phyloP scores from a whole-genome alignment of 2,888 invertebrate species.

The Pollenia amentaria region DNA sequence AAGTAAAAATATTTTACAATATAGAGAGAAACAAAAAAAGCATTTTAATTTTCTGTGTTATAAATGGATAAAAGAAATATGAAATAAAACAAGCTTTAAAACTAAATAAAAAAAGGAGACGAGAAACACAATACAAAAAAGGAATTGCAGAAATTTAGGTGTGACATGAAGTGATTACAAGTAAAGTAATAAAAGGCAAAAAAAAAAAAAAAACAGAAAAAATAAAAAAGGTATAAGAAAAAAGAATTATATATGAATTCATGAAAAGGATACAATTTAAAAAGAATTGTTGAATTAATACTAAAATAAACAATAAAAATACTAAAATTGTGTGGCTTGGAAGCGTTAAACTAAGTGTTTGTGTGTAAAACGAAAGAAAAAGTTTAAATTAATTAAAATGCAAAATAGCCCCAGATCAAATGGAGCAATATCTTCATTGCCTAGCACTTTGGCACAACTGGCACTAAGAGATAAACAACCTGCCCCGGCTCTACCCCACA shows the following conservation, averaged over 20 bases:
- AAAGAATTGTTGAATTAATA: constrained; percentile 16
- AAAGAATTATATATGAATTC: constrained; percentile 17
- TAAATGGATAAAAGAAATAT: constrained; percentile 42
- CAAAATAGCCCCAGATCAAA: constrained; percentile 81
- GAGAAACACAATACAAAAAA: constrained; percentile 58
- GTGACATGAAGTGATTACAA: constrained; percentile 69
- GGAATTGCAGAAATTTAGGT: constrained; percentile 68
- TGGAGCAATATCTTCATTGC: constrained; percentile 76
- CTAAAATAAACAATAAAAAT: not conserved
- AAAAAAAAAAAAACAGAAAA: constrained; percentile 16
- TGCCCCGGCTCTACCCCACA: constrained; percentile 78
- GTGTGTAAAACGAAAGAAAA: constrained; percentile 15
- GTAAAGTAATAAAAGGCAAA: constrained; percentile 43
- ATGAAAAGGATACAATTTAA: constrained; percentile 25
- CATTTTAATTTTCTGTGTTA: constrained; percentile 20
- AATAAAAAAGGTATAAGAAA: not conserved
- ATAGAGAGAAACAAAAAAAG: not conserved
- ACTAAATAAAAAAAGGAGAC: constrained; percentile 38
- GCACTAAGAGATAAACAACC: constrained; percentile 81
- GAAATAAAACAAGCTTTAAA: constrained; percentile 39
- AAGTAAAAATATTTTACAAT: constrained; percentile 45
- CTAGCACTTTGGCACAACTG: constrained; percentile 80
- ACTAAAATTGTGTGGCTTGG: not conserved
- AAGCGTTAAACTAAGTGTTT: not conserved
- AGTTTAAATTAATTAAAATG: constrained; percentile 55